Conservation (phyloP, 1,140 invertebrate species). For the Neodiprion lecontei region DNA sequence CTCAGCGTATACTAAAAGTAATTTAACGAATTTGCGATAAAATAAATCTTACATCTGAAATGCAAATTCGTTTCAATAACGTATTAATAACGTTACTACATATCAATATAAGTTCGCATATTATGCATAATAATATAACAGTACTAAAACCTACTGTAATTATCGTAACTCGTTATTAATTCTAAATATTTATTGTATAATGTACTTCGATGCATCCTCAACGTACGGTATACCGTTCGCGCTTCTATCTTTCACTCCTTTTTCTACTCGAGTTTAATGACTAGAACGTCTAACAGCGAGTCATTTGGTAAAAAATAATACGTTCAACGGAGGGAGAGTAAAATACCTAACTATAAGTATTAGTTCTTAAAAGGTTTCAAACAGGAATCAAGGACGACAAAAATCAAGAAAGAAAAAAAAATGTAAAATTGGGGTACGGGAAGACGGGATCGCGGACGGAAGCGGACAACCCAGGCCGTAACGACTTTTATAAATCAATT, state of each 20-base stretch:
- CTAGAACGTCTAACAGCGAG: slow-evolving; percentile 55
- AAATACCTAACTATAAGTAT: no score
- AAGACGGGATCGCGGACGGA: slow-evolving; percentile 1
- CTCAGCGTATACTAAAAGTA: no score
- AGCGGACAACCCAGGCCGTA: background rate
- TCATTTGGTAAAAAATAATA: slow-evolving; percentile 59
- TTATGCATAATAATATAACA: no score
- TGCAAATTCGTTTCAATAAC: background rate
- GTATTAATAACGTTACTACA: background rate
- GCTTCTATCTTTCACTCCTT: slow-evolving; percentile 35
- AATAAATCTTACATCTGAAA: background rate
- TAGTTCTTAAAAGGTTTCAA: no score
- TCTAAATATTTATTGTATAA: background rate
- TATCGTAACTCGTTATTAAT: background rate
- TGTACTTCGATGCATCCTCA: slow-evolving; percentile 33
- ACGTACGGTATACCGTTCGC: slow-evolving; percentile 12
- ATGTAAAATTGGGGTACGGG: background rate
- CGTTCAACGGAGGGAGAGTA: slow-evolving; percentile 45
- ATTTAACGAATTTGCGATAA: background rate
- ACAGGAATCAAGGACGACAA: no score
- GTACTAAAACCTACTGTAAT: no score
- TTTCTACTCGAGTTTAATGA: slow-evolving; percentile 48
- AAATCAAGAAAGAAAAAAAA: no score
- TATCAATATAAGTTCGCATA: slow-evolving; percentile 19
- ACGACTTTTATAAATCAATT: slow-evolving; percentile 34